These are phyloP conservation scores for Carassius carassius DNA, from an alignment of 2,113 vertebrate species.

Conservation along the genomic window DNA sequence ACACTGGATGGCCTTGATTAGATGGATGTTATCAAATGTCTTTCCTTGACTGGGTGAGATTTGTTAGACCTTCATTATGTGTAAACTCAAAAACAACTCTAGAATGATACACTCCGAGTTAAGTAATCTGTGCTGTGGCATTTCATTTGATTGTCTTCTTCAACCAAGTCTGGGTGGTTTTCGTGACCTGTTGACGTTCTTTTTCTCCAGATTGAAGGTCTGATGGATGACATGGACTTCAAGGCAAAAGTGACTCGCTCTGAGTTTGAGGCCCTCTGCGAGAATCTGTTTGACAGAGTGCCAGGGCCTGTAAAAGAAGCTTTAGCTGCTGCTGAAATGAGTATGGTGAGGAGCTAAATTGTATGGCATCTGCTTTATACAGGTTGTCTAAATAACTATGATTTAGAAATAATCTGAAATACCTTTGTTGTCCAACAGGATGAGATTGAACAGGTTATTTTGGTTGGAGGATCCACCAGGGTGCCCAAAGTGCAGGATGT, in stretches of 20 bases:
- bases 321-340: conserved; percentile 85
- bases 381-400: neutral
- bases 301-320: conserved; percentile 87
- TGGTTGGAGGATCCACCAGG: conserved; percentile 92
- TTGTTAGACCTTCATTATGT: neutral
- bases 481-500: conserved; percentile 95
- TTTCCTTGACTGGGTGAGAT: neutral
- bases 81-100: neutral
- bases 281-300: conserved; percentile 89
- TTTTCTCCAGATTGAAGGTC: conserved; percentile 84
- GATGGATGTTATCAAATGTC: neutral
- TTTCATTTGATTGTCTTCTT: neutral
- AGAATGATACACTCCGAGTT: too few relatives aligned
- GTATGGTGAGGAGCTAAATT: conserved; percentile 74
- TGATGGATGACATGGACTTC: conserved; percentile 97
- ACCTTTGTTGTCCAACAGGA: conserved; percentile 75
- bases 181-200: neutral
- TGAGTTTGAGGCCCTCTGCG: conserved; percentile 89
- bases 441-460: conserved; percentile 94
- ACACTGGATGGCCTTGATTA: neutral
- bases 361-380: neutral
- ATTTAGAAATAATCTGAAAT: neutral
- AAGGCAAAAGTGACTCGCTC: conserved; percentile 87
- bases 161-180: neutral
- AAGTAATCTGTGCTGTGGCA: neutral